These are phyloP conservation scores for Drosophila nikananu DNA, from an alignment of 1,140 invertebrate species.

Conservation along the genomic window DNA sequence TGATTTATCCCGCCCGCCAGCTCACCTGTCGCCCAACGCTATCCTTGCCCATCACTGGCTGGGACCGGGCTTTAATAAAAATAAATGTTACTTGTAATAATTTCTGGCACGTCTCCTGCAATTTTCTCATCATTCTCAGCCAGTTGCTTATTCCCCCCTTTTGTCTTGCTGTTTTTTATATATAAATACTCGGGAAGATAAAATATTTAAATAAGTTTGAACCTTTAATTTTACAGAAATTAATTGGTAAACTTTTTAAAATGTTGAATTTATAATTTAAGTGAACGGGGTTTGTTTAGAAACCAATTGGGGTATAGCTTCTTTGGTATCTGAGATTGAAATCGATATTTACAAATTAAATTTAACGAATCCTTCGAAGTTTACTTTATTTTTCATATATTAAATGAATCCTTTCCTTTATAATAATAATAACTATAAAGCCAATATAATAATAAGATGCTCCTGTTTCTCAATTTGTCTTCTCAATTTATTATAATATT, in stretches of 20 bases:
- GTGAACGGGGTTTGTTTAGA: too few relatives aligned
- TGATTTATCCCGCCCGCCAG: neutral
- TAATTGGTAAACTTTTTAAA: too few relatives aligned
- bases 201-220: too few relatives aligned
- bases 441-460: neutral
- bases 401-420: too few relatives aligned
- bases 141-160: neutral
- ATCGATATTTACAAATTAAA: too few relatives aligned
- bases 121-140: constrained; percentile 50
- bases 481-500: neutral
- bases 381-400: too few relatives aligned
- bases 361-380: too few relatives aligned
- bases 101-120: constrained; percentile 74
- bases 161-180: constrained; percentile 51
- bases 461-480: neutral
- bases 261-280: neutral
- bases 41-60: constrained; percentile 17
- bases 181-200: neutral
- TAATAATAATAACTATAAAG: too few relatives aligned
- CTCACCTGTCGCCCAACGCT: constrained; percentile 10
- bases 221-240: neutral
- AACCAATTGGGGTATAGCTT: too few relatives aligned
- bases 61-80: constrained; percentile 73
- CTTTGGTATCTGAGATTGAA: too few relatives aligned
- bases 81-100: constrained; percentile 81